These are phyloP conservation scores for Phrynosoma blainvillii DNA, from an alignment of 2,113 vertebrate species.

Conservation along the genomic window DNA sequence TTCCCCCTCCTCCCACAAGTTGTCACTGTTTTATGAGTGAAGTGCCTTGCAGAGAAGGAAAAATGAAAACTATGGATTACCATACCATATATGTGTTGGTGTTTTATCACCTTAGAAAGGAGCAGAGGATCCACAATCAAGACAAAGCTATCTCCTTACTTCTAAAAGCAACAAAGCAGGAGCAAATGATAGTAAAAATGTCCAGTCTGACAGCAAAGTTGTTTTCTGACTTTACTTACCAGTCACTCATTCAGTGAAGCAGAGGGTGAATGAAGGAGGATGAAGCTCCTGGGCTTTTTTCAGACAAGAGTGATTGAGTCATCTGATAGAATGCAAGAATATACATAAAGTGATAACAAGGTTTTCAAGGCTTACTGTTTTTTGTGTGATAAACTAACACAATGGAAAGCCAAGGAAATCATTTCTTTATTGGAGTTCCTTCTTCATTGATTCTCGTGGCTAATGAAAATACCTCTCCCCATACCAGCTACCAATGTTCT, in stretches of 20 bases:
- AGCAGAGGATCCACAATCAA: not conserved
- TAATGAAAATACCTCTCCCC: too few relatives aligned
- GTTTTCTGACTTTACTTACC: accelerated
- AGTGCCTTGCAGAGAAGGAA: not conserved
- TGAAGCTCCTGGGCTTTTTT: not conserved
- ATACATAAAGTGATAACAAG: not conserved
- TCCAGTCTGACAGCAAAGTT: not conserved
- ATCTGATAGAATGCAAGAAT: not conserved
- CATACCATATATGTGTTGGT: too few relatives aligned
- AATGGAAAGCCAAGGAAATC: too few relatives aligned
- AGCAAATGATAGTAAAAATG: not conserved
- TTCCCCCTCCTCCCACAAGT: not conserved
- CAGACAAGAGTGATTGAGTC: too few relatives aligned
- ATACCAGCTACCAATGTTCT: not conserved
- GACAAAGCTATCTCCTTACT: not conserved
- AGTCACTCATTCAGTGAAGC: accelerated
- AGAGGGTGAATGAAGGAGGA: not conserved
- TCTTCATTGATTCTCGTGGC: too few relatives aligned
- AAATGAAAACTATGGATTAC: not conserved
- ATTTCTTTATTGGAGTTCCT: too few relatives aligned
- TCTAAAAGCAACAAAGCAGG: not conserved
- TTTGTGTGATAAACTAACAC: too few relatives aligned
- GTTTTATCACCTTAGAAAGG: not conserved
- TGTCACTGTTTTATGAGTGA: slow-evolving; percentile 1
- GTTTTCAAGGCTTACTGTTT: too few relatives aligned